Base-by-base conservation (phyloP, 2,797 vertebrate species). In the Xiphophorus birchmanni region DNA sequence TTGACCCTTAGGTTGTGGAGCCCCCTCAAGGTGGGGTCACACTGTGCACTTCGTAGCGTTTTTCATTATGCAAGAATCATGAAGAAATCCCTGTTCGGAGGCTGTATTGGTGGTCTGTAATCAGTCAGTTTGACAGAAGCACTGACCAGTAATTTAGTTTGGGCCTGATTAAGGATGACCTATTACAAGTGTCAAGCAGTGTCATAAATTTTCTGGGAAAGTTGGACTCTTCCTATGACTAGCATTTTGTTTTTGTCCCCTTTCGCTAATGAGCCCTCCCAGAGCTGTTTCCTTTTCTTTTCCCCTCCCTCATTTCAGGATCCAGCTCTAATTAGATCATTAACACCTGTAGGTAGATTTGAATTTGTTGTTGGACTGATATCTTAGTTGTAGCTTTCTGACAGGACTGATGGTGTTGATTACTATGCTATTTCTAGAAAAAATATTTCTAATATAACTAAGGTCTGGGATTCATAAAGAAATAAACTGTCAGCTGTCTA, bases 101-200 rank as follows among this genome's bases (percentile, higher is more conserved):
- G 56, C 56, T 58, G 12, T n/a, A 58, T 29, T 29, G 56, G n/a
- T 58, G 56, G 56, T 58, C 56, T 58, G 56, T 58, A 29, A 58
- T 58, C n/a, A 29, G 26, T 58, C 58, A 60, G 29, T 60, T 60
- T 60, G 58, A 60, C 58, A 29, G 29, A 60, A 15, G 5, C 58
- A 60, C 5, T 29, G n/a, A 29, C 58, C 13, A 4, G 12, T 60
- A 7, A 60, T 60, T 60, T 60, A 60, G 58, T 5, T 29, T 29
- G 58, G n/a, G n/a, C 12, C 58, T 60, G n/a, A 60, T 29, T 60
- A 60, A 60, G 58, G 58, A 60, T 60, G n/a, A 60, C 58, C 58
- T 60, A 29, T 29, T 29, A 60, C n/a, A 60, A 60, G 56, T 29
- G 29, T 60, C 29, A 29, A 60, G 12, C 12, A 32, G 11, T 29